Evolutionary conservation across 2,113 vertebrate species (phyloP).

Genomic region (Thamnaconus septentrionalis): DNA sequence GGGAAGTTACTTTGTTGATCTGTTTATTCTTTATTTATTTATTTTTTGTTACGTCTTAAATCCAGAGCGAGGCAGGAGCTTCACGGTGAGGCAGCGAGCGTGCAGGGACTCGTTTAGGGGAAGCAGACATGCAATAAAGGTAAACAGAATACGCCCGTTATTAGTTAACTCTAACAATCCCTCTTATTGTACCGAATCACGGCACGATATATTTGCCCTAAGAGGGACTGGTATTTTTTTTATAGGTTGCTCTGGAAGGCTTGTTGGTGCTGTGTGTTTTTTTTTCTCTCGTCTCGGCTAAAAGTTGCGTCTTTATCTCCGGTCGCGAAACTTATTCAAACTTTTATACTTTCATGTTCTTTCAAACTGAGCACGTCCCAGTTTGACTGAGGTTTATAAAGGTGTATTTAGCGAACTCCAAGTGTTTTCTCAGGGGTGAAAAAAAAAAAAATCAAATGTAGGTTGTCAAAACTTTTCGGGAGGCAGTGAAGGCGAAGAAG

Average conservation of each 20-base stretch:
- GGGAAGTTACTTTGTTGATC: not conserved
- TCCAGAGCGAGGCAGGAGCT: slow-evolving; percentile 9
- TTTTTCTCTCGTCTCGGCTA: too few relatives aligned
- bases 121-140: slow-evolving; percentile 52
- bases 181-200: not conserved
- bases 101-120: slow-evolving; percentile 64
- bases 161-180: not conserved
- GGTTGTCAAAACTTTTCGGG: slow-evolving; percentile 32
- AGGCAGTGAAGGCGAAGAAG: slow-evolving; percentile 22
- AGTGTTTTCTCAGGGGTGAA: not conserved
- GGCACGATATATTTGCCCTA: too few relatives aligned
- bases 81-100: slow-evolving; percentile 38
- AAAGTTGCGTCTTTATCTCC: too few relatives aligned
- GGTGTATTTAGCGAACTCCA: not conserved
- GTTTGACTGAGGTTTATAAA: not conserved
- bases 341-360: not conserved
- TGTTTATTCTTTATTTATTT: too few relatives aligned
- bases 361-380: not conserved
- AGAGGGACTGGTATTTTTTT: too few relatives aligned
- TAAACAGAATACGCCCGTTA: slow-evolving; percentile 46
- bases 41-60: too few relatives aligned
- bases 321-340: slow-evolving; percentile 18
- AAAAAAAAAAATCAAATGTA: not conserved
- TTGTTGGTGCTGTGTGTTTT: too few relatives aligned
- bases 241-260: too few relatives aligned